These are phyloP conservation scores for Drosophila azteca DNA, from an alignment of 1,140 invertebrate species.

Conservation along the genomic window DNA sequence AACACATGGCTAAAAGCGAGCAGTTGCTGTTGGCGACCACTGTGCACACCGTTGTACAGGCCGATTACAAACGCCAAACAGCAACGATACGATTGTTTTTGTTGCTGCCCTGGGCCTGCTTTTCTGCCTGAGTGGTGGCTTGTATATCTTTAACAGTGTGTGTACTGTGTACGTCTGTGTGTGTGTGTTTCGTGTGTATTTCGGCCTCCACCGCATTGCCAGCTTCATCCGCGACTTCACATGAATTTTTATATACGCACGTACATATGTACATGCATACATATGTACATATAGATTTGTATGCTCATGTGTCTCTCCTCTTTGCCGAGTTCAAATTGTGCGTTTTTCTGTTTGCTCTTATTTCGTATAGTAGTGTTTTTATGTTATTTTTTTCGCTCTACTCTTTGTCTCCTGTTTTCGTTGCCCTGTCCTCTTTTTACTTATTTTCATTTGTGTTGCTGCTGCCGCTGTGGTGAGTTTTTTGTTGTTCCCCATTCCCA, in stretches of 20 bases:
- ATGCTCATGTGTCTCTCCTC: constrained; percentile 16
- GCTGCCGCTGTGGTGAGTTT: constrained; percentile 44
- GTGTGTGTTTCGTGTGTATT: constrained; percentile 39
- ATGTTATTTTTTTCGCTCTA: constrained; percentile 52
- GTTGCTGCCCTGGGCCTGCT: constrained; percentile 60
- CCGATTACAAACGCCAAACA: too few relatives aligned
- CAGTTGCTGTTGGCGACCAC: too few relatives aligned
- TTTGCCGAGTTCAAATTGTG: constrained; percentile 27
- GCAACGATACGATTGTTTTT: constrained; percentile 18
- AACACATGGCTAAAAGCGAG: too few relatives aligned
- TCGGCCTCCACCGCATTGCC: constrained; percentile 68
- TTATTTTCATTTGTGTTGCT: constrained; percentile 48
- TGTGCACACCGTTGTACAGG: too few relatives aligned
- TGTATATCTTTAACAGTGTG: constrained; percentile 32
- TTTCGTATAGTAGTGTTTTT: constrained; percentile 1
- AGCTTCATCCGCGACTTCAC: constrained; percentile 64
- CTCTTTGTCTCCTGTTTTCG: constrained; percentile 25
- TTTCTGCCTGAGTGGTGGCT: constrained; percentile 46
- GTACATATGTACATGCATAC: constrained; percentile 14
- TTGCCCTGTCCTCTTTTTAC: constrained; percentile 37
- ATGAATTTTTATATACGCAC: constrained; percentile 55
- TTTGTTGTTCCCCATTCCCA: too few relatives aligned
- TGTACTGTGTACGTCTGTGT: constrained; percentile 18
- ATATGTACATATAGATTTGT: constrained; percentile 29
- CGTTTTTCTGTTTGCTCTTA: constrained; percentile 36